Evolutionary conservation across 2,888 invertebrate species (phyloP).

Genomic region (Parelbella ahira): DNA sequence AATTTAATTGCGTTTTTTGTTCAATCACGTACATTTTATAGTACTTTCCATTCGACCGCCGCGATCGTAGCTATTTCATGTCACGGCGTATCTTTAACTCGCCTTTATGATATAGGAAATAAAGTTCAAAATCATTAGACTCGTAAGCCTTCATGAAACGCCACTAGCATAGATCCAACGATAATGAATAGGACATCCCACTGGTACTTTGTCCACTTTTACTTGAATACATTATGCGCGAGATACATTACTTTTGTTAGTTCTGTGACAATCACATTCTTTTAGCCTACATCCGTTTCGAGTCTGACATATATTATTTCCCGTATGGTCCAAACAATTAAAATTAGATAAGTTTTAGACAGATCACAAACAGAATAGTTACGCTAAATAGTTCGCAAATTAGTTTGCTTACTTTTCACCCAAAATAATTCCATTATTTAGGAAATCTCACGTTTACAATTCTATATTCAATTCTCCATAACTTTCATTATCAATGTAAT

Average conservation of each 20-base stretch:
- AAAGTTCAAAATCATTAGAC: background rate
- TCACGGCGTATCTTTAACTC: background rate
- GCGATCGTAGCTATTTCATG: background rate
- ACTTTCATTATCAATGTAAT: no score
- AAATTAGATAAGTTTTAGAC: no score
- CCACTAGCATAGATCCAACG: slow-evolving; percentile 1
- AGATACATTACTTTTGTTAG: slow-evolving; percentile 4
- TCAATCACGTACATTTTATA: slow-evolving; percentile 12
- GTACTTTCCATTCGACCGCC: slow-evolving; percentile 6
- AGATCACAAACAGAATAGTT: no score
- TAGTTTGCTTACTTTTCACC: no score
- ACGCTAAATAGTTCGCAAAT: no score
- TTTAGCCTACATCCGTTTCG: slow-evolving; percentile 1
- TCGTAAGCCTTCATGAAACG: background rate
- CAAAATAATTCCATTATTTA: no score
- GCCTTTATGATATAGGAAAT: background rate
- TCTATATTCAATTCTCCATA: no score
- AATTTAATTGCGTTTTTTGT: slow-evolving; percentile 12
- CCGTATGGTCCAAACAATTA: no score
- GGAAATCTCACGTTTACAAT: no score
- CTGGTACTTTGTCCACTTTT: slow-evolving; percentile 11
- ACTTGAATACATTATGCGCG: slow-evolving; percentile 6
- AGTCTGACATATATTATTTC: no score
- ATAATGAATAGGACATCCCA: slow-evolving; percentile 10
- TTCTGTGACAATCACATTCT: slow-evolving; percentile 11